These are phyloP conservation scores for Amphiprion clarkii DNA, from an alignment of 2,797 vertebrate species.

Conservation along the genomic window DNA sequence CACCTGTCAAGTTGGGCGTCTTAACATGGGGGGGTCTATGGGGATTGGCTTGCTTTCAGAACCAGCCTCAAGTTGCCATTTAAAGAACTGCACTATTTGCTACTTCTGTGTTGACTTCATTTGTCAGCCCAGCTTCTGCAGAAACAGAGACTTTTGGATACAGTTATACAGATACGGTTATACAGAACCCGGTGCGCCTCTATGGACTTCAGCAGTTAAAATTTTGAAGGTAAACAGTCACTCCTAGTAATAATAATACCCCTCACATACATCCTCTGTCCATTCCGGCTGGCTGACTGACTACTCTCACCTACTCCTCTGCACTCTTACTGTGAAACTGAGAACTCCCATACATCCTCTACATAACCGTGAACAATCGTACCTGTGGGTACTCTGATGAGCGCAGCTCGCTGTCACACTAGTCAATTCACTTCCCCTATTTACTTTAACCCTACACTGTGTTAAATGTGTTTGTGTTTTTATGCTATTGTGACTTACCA, in stretches of 20 bases:
- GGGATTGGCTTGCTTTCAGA: too few species aligned
- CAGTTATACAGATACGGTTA: too few species aligned
- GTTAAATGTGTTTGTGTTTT: slow-evolving; percentile 49
- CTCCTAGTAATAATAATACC: slow-evolving; percentile 69
- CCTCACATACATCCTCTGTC: slow-evolving; percentile 30
- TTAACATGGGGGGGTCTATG: too few species aligned
- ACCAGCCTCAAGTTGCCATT: too few species aligned
- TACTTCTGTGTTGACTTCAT: too few species aligned
- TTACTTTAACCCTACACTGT: slow-evolving; percentile 65
- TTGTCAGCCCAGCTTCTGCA: too few species aligned
- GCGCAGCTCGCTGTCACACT: slow-evolving; percentile 53
- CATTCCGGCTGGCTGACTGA: slow-evolving; percentile 58
- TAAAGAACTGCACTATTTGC: too few species aligned
- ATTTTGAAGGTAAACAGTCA: slow-evolving; percentile 68
- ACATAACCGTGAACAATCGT: slow-evolving; percentile 71
- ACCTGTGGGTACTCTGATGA: slow-evolving; percentile 68
- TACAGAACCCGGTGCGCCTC: slow-evolving; percentile 50
- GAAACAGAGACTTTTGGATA: too few species aligned
- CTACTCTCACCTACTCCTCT: slow-evolving; percentile 63
- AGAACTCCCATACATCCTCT: slow-evolving; percentile 58
- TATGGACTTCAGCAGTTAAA: slow-evolving; percentile 69
- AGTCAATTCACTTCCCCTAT: slow-evolving; percentile 40
- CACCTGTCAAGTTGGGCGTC: too few species aligned
- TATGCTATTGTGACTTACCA: slow-evolving; percentile 26
- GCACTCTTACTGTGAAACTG: slow-evolving; percentile 68